Base-by-base conservation (phyloP, 2,888 invertebrate genomes). In the Phorcus lineatus region DNA sequence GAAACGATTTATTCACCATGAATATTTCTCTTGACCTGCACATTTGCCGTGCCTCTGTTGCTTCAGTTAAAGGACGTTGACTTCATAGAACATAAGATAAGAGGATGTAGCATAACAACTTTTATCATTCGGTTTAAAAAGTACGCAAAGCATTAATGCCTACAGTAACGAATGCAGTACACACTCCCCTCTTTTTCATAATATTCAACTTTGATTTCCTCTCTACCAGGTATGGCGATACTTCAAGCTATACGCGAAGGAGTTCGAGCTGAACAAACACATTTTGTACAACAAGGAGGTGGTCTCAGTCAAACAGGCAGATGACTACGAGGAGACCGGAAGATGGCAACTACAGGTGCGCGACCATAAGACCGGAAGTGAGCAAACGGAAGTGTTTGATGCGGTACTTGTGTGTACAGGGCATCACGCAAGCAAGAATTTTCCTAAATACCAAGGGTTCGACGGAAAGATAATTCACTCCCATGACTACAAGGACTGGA, bases 191-290 rank as follows among this genome's bases (percentile, higher is more conserved):
- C n/a, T n/a, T n/a, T 36, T 4, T 4, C 7, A 7, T 36, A 55
- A 19, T 4, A n/a, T n/a, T n/a, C n/a, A n/a, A n/a, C 7, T 4
- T 47, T 28, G 2, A 17, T 19, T 11, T 19, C 19, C 70, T 22
- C 24, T 19, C n/a, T 75, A 3, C 19, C 66, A 82, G 81, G 84
- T 84, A 6, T 78, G 77, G 57, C 74, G 90, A 70, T 93, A 93
- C 82, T 90, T 93, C 74, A 84, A 91, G 19, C 77, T 87, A 82
- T 93, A 92, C 80, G 91, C 90, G 1, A 87, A 92, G 1, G 77
- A 90, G 7, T 93, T 92, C 81, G 85, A 87, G 2, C 81, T 93
- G n/a, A 81, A 78, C 28, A 84, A 90, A 28, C 85, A 91, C 82
- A 91, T 93, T 17, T 75, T 82, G 6, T 91, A 91, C 79, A 83